Base-by-base conservation (phyloP, 1,140 invertebrate genomes). In the Trichonephila clavipes region DNA sequence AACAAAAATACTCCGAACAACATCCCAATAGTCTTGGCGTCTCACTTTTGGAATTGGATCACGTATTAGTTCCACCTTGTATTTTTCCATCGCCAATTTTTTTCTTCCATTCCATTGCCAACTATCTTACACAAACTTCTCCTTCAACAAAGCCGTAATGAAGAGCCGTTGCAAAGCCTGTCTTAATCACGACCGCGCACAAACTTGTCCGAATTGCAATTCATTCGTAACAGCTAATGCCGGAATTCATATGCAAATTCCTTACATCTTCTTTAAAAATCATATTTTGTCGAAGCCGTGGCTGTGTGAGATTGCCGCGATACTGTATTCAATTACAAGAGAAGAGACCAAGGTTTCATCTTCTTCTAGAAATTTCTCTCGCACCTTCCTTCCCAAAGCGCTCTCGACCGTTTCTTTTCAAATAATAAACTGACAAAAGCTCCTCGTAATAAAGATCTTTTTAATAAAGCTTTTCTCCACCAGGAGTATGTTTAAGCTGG, bases 371-470 rank as follows among this genome's bases (percentile, higher is more conserved):
- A 72, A 69, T 90, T 91, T 64, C 77, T 14, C 59, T 87, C 59
- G 85, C 28, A 90, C 40, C 88, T n/a, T 51, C 62, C 40, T 40
- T 62, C 62, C 40, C 44, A 93, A 88, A 87, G 64, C 51, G n/a
- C 66, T 88, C 72, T 88, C 72, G 85, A 88, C 86, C 92, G 69
- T 82, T 93, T 93, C 92, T 93, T 93, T 93, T 93, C 85, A 93
- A 93, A 93, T 93, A 93, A 93, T 93, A 93, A 88, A 93, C 92
- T 88, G 92, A 93, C 92, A 93, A 93, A 93, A 93, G 92, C 92
- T 88, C 24, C 88, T 88, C 85, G 92, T 93, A 88, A 93, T 93
- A 93, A 93, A 93, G 92, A 93, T 93, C 92, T 93, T 93, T 93
- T 93, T 93, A 93, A 93, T 93, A 93, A 93, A 93, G 92, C 62